Percentiles rank a stretch among this genome's conserved stretches.
Conservation (phyloP, 2,113 vertebrate species). For the Osmerus mordax region DNA sequence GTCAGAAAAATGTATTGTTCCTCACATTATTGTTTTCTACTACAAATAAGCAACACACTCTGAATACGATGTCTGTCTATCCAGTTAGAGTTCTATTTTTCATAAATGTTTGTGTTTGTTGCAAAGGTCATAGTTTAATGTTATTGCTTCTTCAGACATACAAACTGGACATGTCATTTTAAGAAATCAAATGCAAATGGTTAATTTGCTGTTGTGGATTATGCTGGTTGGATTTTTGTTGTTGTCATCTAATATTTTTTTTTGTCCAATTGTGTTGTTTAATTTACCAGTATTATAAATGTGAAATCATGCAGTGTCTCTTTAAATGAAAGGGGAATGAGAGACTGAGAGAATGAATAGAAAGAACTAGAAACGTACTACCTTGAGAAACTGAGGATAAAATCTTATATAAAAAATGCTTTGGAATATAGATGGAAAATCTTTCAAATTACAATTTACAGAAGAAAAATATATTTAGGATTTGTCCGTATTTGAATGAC, state of each 20-base stretch:
- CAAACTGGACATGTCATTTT: too few species aligned
- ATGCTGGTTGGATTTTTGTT: neutral
- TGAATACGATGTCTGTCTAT: too few species aligned
- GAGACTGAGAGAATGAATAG: slow-evolving; percentile 67
- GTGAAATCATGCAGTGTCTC: slow-evolving; percentile 62
- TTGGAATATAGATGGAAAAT: slow-evolving; percentile 58
- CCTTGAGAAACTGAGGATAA: slow-evolving; percentile 66
- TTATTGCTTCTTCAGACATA: too few species aligned
- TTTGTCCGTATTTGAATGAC: slow-evolving; percentile 51
- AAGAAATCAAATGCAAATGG: too few species aligned
- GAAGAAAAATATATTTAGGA: slow-evolving; percentile 49
- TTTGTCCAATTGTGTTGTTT: slow-evolving; percentile 1
- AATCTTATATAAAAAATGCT: slow-evolving; percentile 66
- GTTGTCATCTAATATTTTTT: neutral
- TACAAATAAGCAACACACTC: too few species aligned
- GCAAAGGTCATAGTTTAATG: too few species aligned
- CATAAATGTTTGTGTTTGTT: too few species aligned
- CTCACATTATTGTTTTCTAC: too few species aligned
- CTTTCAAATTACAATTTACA: slow-evolving; percentile 37
- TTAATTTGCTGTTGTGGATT: too few species aligned
- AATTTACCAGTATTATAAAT: neutral
- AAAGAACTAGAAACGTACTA: slow-evolving; percentile 71
- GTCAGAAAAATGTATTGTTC: too few species aligned
- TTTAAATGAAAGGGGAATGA: slow-evolving; percentile 74
- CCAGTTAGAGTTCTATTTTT: too few species aligned